phyloP scores from a whole-genome alignment of 2,113 vertebrate genomes.

The Eonycteris spelaea region DNA sequence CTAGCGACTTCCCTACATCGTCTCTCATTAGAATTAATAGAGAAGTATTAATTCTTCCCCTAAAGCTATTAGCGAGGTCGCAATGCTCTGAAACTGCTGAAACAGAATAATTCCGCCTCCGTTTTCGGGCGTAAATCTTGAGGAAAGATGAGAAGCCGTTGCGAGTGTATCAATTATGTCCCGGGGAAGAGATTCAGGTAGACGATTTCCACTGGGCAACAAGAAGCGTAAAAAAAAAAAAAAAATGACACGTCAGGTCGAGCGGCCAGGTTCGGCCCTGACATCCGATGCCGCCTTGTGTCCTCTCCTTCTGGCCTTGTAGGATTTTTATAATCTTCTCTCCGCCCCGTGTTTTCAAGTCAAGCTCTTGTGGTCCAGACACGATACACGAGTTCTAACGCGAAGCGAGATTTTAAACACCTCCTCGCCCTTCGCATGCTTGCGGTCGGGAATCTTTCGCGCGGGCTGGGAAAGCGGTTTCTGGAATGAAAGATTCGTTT shows the following conservation, averaged over 20 bases:
- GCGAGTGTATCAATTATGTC: neutral
- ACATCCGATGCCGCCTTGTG: neutral
- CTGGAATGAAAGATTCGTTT: neutral
- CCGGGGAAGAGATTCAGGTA: neutral
- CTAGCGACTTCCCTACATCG: neutral
- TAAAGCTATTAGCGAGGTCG: slow-evolving; percentile 45
- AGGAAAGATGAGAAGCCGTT: neutral
- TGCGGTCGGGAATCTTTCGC: neutral
- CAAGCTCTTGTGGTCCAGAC: neutral
- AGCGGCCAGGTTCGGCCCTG: fast-evolving
- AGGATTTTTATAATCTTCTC: neutral
- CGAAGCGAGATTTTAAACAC: neutral
- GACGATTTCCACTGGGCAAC: neutral
- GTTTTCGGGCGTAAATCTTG: slow-evolving; percentile 24
- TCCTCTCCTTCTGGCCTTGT: no score
- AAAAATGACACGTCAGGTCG: fast-evolving
- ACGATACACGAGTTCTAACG: neutral
- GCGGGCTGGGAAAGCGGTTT: neutral
- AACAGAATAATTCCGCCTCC: slow-evolving; percentile 27
- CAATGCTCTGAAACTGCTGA: neutral
- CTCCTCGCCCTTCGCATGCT: neutral
- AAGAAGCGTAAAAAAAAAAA: neutral
- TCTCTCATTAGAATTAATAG: slow-evolving; percentile 42
- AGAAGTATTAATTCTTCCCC: slow-evolving; percentile 42
- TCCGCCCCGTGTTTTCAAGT: neutral